Base-by-base conservation (phyloP, 2,113 vertebrate species). In the Crotalus helleri region DNA sequence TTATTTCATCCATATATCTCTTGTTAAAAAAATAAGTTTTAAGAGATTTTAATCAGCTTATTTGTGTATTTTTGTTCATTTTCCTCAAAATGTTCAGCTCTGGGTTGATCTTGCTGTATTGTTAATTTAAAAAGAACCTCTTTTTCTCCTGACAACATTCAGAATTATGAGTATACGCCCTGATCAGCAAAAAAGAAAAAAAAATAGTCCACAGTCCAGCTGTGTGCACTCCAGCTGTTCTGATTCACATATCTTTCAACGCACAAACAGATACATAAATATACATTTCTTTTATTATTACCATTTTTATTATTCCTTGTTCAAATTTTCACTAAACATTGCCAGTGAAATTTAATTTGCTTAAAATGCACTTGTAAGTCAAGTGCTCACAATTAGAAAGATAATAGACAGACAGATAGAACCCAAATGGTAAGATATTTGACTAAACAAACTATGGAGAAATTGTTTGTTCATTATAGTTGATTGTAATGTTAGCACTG, bases 21-120 rank as follows among this genome's bases (percentile, higher is more conserved):
- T 91, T 92, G 3, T 33, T 92, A 94, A 85, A 94, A 51, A 96
- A 92, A 58, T 61, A 95, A 94, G 90, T 95, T 97, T 74, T 89
- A 69, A 92, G 94, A 23, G 51, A 24, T 33, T 86, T 92, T 92
- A 96, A 95, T 94, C 92, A 93, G 87, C 74, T 92, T 10, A 17
- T 89, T 92, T 64, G 58, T 33, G 33, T 58, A 0, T 0, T 64
- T 39, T n/a, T 69, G 12, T 23, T 13, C 12, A 5, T 57, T 15
- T 12, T 1, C 2, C 11, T 69, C 51, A 3, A 3, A 74, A 12
- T 39, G 23, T 81, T 24, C 10, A 92, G 58, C 58, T 33, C 91
- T 64, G 58, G 26, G 33, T 5, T 94, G 13, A 51, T 81, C 33
- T 44, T 81, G 33, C 26, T 1, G 49, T 90, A 92, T 88, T 96